These are phyloP conservation scores for Columbina picui DNA, from an alignment of 2,113 vertebrate species.

Conservation along the genomic window DNA sequence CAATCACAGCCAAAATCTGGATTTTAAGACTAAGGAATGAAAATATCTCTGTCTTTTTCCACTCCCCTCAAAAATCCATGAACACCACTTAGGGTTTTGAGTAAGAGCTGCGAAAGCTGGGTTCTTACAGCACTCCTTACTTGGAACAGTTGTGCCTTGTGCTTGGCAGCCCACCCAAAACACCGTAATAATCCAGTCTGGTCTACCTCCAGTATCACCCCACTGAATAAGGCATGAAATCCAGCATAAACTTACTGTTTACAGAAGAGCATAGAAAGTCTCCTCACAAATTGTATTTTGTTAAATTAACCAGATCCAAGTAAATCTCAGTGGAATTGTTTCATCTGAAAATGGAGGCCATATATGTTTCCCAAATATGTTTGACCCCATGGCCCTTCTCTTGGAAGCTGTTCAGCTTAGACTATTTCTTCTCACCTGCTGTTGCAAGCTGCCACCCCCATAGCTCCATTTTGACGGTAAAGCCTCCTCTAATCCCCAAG, in stretches of 20 bases:
- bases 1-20: background rate
- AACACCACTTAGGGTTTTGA: background rate
- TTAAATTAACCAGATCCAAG: background rate
- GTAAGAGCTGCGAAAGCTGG: background rate
- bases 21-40: background rate
- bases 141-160: background rate
- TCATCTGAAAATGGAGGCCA: background rate
- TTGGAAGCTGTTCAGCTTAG: background rate
- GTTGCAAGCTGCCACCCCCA: background rate
- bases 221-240: background rate
- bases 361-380: background rate
- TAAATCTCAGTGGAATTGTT: background rate
- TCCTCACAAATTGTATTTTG: background rate
- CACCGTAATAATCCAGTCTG: background rate
- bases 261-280: background rate
- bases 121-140: background rate
- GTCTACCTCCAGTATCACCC: background rate
- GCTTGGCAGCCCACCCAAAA: background rate
- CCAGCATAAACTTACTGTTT: background rate
- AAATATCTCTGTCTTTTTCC: background rate
- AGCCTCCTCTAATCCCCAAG: background rate
- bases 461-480: background rate
- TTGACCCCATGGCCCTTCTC: background rate
- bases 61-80: rapidly evolving
- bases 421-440: background rate